Percentiles rank a stretch among this genome's conserved stretches.
These are phyloP conservation scores for Pampusana beccarii DNA, from an alignment of 2,113 vertebrate genomes.

Conservation along the genomic window DNA sequence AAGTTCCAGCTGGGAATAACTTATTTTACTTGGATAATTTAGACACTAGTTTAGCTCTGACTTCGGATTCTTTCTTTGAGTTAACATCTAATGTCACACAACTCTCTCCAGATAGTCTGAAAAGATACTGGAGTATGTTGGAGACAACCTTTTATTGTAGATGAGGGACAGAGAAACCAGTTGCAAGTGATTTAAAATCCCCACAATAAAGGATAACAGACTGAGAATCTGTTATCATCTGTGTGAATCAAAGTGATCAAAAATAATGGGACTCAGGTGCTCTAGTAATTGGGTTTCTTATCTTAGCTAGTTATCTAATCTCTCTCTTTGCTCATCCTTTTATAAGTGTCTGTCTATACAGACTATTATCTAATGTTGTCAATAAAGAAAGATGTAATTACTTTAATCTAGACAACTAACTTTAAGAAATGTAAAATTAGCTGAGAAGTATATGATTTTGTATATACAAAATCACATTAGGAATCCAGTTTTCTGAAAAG, in stretches of 20 bases:
- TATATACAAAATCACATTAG: neutral
- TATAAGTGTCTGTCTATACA: neutral
- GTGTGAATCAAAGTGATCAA: neutral
- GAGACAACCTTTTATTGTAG: neutral
- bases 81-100: neutral
- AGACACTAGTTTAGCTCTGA: neutral
- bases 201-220: neutral
- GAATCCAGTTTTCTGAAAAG: neutral
- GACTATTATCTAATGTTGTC: neutral
- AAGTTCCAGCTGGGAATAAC: neutral
- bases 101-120: neutral
- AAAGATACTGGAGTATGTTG: neutral
- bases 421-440: neutral
- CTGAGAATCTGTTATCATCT: neutral
- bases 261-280: neutral
- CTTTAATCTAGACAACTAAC: neutral
- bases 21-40: neutral
- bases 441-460: neutral
- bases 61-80: neutral
- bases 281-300: neutral
- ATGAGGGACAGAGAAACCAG: neutral
- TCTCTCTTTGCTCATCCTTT: neutral
- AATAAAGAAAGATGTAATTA: neutral
- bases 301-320: neutral
- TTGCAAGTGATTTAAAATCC: neutral